A percentile compares a stretch with the other conserved stretches of the same genome.
These are phyloP conservation scores for Pipra filicauda DNA, from an alignment of 2,113 vertebrate species.

Conservation along the genomic window DNA sequence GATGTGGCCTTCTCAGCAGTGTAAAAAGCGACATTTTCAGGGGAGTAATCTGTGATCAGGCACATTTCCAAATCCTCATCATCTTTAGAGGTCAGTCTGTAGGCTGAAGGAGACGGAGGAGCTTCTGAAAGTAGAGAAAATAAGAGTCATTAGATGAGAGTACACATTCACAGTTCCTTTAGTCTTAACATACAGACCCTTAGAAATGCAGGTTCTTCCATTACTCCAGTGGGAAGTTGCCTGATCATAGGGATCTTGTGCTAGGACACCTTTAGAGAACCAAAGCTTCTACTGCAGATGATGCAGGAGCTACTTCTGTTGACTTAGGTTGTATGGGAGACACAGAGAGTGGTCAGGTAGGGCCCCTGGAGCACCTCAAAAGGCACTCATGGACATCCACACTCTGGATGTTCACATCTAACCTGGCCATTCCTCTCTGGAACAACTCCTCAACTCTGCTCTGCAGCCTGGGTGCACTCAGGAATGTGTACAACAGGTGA, in stretches of 20 bases:
- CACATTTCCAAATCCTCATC: slow-evolving; percentile 13
- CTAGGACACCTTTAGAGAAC: not conserved
- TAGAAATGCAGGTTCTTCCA: not conserved
- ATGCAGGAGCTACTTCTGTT: not conserved
- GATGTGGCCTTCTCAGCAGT: rapidly evolving
- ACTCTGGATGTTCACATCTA: not conserved
- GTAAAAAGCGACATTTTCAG: rapidly evolving
- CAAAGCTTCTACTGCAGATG: not conserved
- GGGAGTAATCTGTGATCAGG: slow-evolving; percentile 62
- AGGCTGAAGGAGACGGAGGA: slow-evolving; percentile 27
- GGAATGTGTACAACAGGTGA: rapidly evolving
- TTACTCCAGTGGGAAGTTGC: not conserved
- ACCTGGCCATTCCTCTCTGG: not conserved
- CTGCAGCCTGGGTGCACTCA: not conserved
- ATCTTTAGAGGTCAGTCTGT: slow-evolving; percentile 3
- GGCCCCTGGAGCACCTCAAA: not conserved
- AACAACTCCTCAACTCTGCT: not conserved
- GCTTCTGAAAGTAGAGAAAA: slow-evolving; percentile 9
- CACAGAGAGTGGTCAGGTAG: not conserved
- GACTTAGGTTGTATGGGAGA: not conserved
- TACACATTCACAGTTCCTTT: not conserved
- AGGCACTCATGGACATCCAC: not conserved
- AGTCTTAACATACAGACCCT: not conserved
- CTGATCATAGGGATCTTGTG: not conserved
- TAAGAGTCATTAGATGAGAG: not conserved